Evolutionary conservation across 2,113 vertebrate species (phyloP), one percentile per base, ranked within the genome.

Genomic region (Euleptes europaea): DNA sequence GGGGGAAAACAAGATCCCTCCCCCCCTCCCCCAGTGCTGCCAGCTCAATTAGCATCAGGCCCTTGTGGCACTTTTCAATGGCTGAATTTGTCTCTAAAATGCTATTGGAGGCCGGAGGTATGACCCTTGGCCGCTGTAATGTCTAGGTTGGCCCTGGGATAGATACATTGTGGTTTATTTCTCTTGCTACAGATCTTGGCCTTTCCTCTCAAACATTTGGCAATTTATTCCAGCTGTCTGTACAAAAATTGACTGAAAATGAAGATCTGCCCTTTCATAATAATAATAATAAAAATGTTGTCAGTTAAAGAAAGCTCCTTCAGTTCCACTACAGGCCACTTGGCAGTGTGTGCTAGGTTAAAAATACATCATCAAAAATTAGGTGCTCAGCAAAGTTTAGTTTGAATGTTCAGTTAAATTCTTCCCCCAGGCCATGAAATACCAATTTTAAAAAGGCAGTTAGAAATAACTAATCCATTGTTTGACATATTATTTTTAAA

Each of bases 401-500:
- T 4, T 79, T 28, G 15, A 83, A 33, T 26, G 28, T 31, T 81
- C 80, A 82, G 42, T 76, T 85, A 89, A 92, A 82, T 86, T 35
- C 38, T 38, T 89, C 49, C 79, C 9, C 2, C 26, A 15, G 10
- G 80, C 33, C 67, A 38, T 54, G 69, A 86, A 90, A 83, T 14
- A 73, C 88, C 1, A 77, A 35, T 44, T 81, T 54, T 86, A 70
- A 78, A 89, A 83, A 90, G 82, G 5, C 13, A 84, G 35, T 51
- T 90, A 79, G 44, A 91, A 88, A 67, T 2, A 42, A 23, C 33
- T 82, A 70, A 60, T 81, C 38, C 70, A n/a, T 40, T 4, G 54
- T 84, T 76, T 87, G 13, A 85, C 35, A 88, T 85, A 65, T 86
- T 81, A 84, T 93, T 92, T 79, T 81, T 73, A 84, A 90, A 77